phyloP scores from a whole-genome alignment of 2,113 vertebrate species.

The Aegotheles bennettii region DNA sequence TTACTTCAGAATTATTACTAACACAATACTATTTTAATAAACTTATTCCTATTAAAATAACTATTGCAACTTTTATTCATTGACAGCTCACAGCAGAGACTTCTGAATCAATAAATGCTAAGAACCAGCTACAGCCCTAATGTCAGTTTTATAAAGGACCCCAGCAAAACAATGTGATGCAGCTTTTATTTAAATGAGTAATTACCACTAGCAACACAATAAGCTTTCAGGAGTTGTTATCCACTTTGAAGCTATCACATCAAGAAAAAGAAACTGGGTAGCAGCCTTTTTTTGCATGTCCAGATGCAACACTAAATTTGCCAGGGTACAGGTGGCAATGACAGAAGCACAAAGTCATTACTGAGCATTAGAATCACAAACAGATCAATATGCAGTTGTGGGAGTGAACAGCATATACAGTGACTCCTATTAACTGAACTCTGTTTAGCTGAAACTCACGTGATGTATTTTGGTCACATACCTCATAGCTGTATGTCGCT shows the following conservation, averaged over 20 bases:
- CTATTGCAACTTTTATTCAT: neutral
- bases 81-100: neutral
- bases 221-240: neutral
- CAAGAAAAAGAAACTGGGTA: neutral
- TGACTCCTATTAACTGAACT: neutral
- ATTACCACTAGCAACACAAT: neutral
- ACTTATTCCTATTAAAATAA: neutral
- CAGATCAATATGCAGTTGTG: neutral
- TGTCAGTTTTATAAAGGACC: neutral
- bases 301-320: neutral
- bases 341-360: neutral
- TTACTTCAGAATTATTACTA: neutral
- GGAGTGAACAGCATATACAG: neutral
- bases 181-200: neutral
- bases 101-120: neutral
- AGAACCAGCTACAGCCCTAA: neutral
- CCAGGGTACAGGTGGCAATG: neutral
- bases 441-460: neutral
- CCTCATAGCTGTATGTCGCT: fast-evolving
- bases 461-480: fast-evolving
- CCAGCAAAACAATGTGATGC: neutral
- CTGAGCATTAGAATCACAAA: neutral
- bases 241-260: neutral
- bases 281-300: neutral
- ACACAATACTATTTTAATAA: neutral